These are phyloP conservation scores for Ophioderma brevispina DNA, from an alignment of 35 echinoderm and acorn worm species.

Conservation along the genomic window DNA sequence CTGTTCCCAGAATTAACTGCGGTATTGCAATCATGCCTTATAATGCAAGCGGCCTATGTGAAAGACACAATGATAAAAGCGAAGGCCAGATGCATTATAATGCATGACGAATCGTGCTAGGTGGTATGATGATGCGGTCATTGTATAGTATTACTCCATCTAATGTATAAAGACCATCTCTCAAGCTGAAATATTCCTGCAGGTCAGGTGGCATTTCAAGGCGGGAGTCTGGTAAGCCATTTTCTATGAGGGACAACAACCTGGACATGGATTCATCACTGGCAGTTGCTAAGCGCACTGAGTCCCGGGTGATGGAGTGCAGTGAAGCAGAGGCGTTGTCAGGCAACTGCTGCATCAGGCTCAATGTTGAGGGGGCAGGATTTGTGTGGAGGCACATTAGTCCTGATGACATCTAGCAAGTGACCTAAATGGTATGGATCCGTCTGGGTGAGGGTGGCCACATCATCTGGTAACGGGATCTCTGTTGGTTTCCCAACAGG, in stretches of 20 bases:
- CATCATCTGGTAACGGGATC: slow-evolving; percentile 40
- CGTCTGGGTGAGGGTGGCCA: slow-evolving; percentile 6
- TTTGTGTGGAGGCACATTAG: neutral
- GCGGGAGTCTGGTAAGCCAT: slow-evolving; percentile 10
- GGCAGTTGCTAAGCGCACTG: slow-evolving; percentile 25
- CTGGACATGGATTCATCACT: slow-evolving; percentile 37
- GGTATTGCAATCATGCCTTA: too few species aligned
- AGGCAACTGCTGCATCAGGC: neutral
- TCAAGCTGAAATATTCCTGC: slow-evolving; percentile 37
- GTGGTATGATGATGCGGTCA: slow-evolving; percentile 54
- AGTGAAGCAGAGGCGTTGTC: neutral
- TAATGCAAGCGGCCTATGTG: too few species aligned
- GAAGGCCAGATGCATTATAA: too few species aligned
- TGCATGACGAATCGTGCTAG: too few species aligned
- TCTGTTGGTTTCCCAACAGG: slow-evolving; percentile 40
- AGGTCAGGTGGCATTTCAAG: slow-evolving; percentile 15
- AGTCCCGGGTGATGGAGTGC: slow-evolving; percentile 19
- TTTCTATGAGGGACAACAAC: slow-evolving; percentile 19
- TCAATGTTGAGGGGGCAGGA: slow-evolving; percentile 12
- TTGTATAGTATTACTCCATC: slow-evolving; percentile 50
- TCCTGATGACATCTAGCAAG: neutral
- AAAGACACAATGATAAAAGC: too few species aligned
- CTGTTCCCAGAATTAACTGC: too few species aligned
- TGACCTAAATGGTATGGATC: neutral
- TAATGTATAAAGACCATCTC: slow-evolving; percentile 24